phyloP scores from a whole-genome alignment of 2,888 invertebrate genomes.

The Melinaea menophilus region DNA sequence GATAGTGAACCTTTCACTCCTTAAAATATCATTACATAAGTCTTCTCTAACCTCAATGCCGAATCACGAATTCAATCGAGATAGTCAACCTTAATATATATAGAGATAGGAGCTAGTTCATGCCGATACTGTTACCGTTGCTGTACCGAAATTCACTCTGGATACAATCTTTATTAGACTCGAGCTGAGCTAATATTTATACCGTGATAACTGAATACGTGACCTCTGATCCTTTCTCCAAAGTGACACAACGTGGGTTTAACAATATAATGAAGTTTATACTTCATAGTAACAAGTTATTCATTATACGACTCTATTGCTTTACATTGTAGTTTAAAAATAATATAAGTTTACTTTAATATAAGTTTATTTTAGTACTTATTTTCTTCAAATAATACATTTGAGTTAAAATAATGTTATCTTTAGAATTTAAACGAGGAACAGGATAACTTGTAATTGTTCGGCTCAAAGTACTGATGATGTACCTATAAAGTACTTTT shows the following conservation, averaged over 20 bases:
- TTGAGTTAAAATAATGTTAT: too few species aligned
- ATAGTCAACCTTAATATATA: slow-evolving; percentile 24
- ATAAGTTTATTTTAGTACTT: too few species aligned
- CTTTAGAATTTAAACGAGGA: slow-evolving; percentile 1
- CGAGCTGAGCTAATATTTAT: slow-evolving; percentile 19
- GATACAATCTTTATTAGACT: slow-evolving; percentile 22
- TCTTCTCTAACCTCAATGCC: slow-evolving; percentile 37
- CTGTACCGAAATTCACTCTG: slow-evolving; percentile 14
- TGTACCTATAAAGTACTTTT: slow-evolving; percentile 6
- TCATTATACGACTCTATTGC: too few species aligned
- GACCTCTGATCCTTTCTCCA: slow-evolving; percentile 1
- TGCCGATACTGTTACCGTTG: slow-evolving; percentile 20
- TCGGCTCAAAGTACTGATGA: slow-evolving; percentile 6
- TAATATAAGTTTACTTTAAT: too few species aligned
- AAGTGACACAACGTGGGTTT: too few species aligned
- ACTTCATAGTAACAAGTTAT: too few species aligned
- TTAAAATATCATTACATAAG: not conserved
- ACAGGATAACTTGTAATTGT: slow-evolving; percentile 10
- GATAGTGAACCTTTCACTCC: slow-evolving; percentile 3
- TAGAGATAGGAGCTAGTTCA: slow-evolving; percentile 20
- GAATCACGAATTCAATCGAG: slow-evolving; percentile 55
- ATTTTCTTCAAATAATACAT: too few species aligned
- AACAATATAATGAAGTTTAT: too few species aligned
- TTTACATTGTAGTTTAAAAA: too few species aligned
- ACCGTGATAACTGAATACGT: slow-evolving; percentile 21